Evolutionary conservation across 2,797 vertebrate species (phyloP).

Genomic region (Sebastes minor): DNA sequence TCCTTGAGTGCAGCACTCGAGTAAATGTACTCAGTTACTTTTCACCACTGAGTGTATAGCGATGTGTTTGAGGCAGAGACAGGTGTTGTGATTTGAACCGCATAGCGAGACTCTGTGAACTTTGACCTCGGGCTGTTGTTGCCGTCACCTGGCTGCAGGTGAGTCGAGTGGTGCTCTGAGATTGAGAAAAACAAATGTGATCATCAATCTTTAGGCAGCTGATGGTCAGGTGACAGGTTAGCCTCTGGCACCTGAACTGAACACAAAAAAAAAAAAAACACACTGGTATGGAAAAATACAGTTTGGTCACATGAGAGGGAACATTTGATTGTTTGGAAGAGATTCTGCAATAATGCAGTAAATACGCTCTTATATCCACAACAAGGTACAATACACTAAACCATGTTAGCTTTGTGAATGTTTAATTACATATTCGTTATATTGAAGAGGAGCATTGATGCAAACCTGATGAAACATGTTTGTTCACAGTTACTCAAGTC

Average conservation of each 20-base stretch:
- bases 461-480: background rate
- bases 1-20: background rate
- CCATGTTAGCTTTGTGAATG: background rate
- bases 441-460: background rate
- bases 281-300: background rate
- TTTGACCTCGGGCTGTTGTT: slow-evolving; percentile 27
- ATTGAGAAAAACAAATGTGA: slow-evolving; percentile 34
- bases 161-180: background rate
- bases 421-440: background rate
- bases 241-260: background rate
- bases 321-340: background rate
- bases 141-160: slow-evolving; percentile 33
- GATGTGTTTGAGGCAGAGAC: background rate
- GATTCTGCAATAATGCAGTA: background rate
- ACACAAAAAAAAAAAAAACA: background rate
- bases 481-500: background rate
- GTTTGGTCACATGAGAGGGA: background rate
- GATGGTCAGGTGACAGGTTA: slow-evolving; percentile 14
- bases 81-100: slow-evolving; percentile 58
- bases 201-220: slow-evolving; percentile 10
- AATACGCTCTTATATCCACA: background rate
- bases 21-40: background rate
- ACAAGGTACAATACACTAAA: background rate
- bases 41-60: background rate
- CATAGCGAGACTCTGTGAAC: slow-evolving; percentile 21